Conservation (phyloP, 2,113 vertebrate genomes). For the Brienomyrus longianalis region DNA sequence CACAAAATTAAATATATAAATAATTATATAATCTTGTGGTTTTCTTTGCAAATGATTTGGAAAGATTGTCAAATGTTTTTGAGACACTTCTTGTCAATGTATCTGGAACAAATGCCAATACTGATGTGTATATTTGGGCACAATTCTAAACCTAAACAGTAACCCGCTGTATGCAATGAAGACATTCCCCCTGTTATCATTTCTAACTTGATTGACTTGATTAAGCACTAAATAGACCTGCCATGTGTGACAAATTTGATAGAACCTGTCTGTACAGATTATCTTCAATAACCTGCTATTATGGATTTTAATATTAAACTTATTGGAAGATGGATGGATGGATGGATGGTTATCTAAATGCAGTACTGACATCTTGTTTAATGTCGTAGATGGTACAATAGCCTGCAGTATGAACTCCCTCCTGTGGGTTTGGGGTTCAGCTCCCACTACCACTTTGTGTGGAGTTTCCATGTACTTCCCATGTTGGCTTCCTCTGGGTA, state of each 20-base stretch:
- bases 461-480: background rate
- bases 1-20: background rate
- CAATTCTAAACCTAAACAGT: background rate
- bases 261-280: background rate
- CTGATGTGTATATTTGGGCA: background rate
- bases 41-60: background rate
- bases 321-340: background rate
- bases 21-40: background rate
- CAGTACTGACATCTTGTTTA: background rate
- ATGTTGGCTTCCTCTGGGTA: background rate
- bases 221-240: background rate
- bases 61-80: background rate
- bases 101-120: background rate
- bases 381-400: background rate
- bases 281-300: background rate
- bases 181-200: background rate
- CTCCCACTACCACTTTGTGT: background rate
- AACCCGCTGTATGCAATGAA: background rate
- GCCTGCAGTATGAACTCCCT: background rate
- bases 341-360: background rate
- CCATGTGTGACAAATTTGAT: background rate
- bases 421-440: background rate
- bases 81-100: background rate
- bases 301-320: background rate
- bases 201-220: background rate